A percentile compares a stretch with the other conserved stretches of the same genome.
These are phyloP conservation scores for Anthopleura xanthogrammica DNA, from an alignment of 92 coral and sea anemone genomes.

Conservation along the genomic window DNA sequence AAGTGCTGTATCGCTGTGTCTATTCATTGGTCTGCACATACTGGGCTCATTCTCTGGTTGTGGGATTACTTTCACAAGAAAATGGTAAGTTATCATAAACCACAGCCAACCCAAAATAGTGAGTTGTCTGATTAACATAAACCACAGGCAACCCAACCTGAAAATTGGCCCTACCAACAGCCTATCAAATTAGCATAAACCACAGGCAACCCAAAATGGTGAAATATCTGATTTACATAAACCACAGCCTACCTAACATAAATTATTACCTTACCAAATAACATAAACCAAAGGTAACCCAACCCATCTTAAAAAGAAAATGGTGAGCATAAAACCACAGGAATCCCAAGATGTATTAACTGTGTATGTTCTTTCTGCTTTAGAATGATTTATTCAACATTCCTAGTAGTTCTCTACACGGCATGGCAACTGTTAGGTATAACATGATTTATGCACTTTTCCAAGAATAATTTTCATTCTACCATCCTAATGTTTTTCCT, in stretches of 20 bases:
- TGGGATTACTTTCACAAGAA: slow-evolving; percentile 97
- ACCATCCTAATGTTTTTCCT: background rate
- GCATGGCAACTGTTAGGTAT: slow-evolving; percentile 70
- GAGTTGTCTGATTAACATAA: background rate
- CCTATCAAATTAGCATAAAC: too few species aligned
- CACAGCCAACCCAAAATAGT: background rate
- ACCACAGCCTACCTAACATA: too few species aligned
- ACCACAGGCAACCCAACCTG: too few species aligned
- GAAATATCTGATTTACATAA: too few species aligned
- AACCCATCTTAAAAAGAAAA: too few species aligned
- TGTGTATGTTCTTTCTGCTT: background rate
- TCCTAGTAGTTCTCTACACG: slow-evolving; percentile 65
- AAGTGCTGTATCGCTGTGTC: slow-evolving; percentile 78
- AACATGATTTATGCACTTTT: background rate
- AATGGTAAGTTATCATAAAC: slow-evolving; percentile 57
- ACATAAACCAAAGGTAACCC: too few species aligned
- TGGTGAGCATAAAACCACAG: too few species aligned
- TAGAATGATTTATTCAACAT: slow-evolving; percentile 85
- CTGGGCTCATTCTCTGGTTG: slow-evolving; percentile 75
- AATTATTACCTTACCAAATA: too few species aligned
- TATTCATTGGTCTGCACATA: slow-evolving; percentile 89
- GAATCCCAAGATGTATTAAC: too few species aligned
- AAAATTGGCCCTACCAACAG: too few species aligned
- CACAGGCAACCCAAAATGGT: too few species aligned
- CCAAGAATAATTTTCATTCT: background rate